These are phyloP conservation scores for Cephus rjabovi DNA, from an alignment of 2,888 invertebrate species.

Conservation along the genomic window DNA sequence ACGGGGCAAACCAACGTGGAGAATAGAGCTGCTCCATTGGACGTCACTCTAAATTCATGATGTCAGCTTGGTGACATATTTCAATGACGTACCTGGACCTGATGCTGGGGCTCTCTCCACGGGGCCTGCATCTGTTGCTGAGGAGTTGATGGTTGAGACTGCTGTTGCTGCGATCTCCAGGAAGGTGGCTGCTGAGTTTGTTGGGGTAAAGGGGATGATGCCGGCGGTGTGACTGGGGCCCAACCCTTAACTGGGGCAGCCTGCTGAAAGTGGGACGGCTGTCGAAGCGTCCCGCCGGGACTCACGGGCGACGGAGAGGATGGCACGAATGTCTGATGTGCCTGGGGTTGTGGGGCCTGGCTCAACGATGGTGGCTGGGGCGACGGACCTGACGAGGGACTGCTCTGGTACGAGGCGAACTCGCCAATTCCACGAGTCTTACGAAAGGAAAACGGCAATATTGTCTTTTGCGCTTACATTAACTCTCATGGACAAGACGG, in stretches of 20 bases:
- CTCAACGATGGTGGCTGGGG: conserved; percentile 46
- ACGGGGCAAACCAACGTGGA: not conserved
- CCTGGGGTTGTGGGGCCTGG: conserved; percentile 35
- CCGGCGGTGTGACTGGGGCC: conserved; percentile 69
- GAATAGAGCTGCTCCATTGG: not conserved
- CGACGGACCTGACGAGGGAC: conserved; percentile 53
- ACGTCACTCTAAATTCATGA: not conserved
- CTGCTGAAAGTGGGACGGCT: conserved; percentile 54
- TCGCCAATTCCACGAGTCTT: conserved; percentile 62
- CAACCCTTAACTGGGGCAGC: conserved; percentile 53
- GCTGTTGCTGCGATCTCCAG: conserved; percentile 13
- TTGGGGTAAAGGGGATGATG: conserved; percentile 62
- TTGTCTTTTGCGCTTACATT: not conserved
- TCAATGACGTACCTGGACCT: not conserved
- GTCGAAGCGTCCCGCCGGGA: conserved; percentile 59
- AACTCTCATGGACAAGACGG: not conserved
- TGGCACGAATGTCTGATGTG: conserved; percentile 32
- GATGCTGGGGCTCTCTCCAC: not conserved
- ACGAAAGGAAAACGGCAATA: conserved; percentile 25
- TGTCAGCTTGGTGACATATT: not conserved
- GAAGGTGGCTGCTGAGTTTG: conserved; percentile 21
- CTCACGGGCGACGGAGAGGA: conserved; percentile 54
- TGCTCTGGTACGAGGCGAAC: conserved; percentile 56
- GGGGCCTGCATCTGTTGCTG: conserved; percentile 11
- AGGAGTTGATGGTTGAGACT: conserved; percentile 21